Evolutionary conservation across 1,140 invertebrate genomes (phyloP).

Genomic region (Aethina tumida): DNA sequence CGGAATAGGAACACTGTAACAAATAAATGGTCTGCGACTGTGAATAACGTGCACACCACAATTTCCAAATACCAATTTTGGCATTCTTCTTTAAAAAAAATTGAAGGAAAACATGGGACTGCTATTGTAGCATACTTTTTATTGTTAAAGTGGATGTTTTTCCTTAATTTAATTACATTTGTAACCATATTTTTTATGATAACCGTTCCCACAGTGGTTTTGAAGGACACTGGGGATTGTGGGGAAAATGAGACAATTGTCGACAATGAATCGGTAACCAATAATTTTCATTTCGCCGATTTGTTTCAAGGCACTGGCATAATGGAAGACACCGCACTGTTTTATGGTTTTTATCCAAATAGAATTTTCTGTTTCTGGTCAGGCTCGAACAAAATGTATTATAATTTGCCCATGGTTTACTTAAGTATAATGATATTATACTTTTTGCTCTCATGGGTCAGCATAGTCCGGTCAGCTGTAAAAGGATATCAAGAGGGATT

Average conservation of each 20-base stretch:
- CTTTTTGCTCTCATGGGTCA: conserved; percentile 56
- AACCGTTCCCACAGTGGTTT: conserved; percentile 53
- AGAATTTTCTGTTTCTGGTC: conserved; percentile 40
- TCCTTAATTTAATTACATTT: conserved; percentile 61
- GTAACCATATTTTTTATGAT: conserved; percentile 54
- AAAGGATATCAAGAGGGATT: conserved; percentile 62
- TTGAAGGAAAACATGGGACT: conserved; percentile 72
- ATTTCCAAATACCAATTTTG: too few relatives aligned
- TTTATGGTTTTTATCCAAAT: conserved; percentile 69
- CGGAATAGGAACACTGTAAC: too few relatives aligned
- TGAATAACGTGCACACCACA: too few relatives aligned
- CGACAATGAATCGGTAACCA: conserved; percentile 13
- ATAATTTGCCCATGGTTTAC: conserved; percentile 69
- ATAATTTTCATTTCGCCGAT: too few relatives aligned
- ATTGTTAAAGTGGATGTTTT: conserved; percentile 71
- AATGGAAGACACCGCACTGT: conserved; percentile 64
- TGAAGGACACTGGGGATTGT: too few relatives aligned
- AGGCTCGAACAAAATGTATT: conserved; percentile 38
- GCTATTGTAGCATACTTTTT: conserved; percentile 71
- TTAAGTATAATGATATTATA: conserved; percentile 51
- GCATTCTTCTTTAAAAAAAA: too few relatives aligned
- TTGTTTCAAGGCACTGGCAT: conserved; percentile 62
- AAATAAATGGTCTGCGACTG: too few relatives aligned
- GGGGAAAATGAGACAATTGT: too few relatives aligned
- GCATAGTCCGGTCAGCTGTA: conserved; percentile 59